phyloP scores from a whole-genome alignment of 2,797 vertebrate genomes.

The Malacoraja senta region DNA sequence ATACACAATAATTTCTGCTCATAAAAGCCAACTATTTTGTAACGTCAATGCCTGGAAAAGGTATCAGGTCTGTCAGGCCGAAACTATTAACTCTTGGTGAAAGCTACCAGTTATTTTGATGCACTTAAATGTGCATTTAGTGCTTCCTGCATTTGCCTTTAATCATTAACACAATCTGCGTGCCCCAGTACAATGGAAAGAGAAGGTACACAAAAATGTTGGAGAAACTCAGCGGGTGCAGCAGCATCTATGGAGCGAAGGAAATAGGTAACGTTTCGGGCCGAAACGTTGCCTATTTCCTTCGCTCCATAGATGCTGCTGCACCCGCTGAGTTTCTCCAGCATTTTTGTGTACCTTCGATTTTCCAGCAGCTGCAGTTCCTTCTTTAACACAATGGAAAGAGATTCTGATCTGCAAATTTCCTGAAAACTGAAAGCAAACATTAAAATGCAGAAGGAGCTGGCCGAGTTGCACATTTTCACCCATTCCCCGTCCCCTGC shows the following conservation, averaged over 20 bases:
- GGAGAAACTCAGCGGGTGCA: too few relatives aligned
- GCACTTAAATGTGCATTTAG: neutral
- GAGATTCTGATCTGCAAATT: neutral
- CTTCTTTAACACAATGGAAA: neutral
- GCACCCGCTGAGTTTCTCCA: too few relatives aligned
- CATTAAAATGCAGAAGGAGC: neutral
- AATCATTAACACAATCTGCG: neutral
- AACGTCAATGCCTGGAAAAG: neutral
- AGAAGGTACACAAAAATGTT: too few relatives aligned
- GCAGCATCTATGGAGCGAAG: too few relatives aligned
- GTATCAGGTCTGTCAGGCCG: neutral
- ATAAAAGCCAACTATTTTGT: neutral
- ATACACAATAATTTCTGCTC: neutral
- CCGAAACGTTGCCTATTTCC: too few relatives aligned
- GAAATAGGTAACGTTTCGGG: too few relatives aligned
- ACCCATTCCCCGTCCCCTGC: neutral
- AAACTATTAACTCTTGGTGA: neutral
- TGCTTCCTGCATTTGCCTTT: neutral
- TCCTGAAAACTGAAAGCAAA: neutral
- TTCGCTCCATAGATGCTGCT: too few relatives aligned
- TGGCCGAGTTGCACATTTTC: neutral
- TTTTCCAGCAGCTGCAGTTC: too few relatives aligned
- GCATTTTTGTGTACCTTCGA: too few relatives aligned
- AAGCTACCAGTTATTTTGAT: neutral
- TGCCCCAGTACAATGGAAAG: neutral